Evolutionary conservation across 2,113 vertebrate species (phyloP).

Genomic region (Rhagologus leucostigma): DNA sequence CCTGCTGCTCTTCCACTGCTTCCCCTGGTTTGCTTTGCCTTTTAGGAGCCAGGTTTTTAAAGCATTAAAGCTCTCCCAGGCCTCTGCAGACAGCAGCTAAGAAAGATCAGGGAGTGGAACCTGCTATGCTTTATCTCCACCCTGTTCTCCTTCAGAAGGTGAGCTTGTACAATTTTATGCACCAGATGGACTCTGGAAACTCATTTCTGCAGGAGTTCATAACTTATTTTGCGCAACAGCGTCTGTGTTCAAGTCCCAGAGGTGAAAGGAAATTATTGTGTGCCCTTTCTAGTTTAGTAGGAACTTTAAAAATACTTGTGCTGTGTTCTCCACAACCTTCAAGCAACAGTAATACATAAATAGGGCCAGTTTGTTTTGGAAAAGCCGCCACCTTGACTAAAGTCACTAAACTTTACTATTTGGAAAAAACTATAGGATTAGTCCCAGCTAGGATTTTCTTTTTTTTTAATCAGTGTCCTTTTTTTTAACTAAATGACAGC

Average conservation of each 20-base stretch:
- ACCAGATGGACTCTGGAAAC: not conserved
- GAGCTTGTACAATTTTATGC: not conserved
- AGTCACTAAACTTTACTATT: not conserved
- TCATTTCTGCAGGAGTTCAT: not conserved
- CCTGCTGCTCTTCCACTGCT: not conserved
- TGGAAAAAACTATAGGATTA: not conserved
- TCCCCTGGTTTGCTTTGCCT: not conserved
- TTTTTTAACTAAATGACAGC: not conserved
- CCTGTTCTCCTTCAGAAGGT: not conserved
- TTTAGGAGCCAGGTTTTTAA: not conserved
- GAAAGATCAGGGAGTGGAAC: not conserved
- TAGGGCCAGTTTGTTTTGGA: not conserved
- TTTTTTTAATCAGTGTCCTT: not conserved
- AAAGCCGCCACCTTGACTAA: not conserved
- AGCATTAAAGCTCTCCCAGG: not conserved
- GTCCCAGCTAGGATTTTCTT: not conserved
- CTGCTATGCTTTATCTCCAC: not conserved
- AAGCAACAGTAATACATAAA: not conserved
- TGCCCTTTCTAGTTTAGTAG: not conserved
- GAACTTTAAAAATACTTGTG: not conserved
- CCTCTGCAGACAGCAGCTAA: not conserved
- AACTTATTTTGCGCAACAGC: not conserved
- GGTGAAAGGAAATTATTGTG: not conserved
- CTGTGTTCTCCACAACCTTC: not conserved
- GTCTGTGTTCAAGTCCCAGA: not conserved